These are phyloP conservation scores for Sebastes itinus DNA, from an alignment of 2,797 vertebrate genomes.

Conservation along the genomic window DNA sequence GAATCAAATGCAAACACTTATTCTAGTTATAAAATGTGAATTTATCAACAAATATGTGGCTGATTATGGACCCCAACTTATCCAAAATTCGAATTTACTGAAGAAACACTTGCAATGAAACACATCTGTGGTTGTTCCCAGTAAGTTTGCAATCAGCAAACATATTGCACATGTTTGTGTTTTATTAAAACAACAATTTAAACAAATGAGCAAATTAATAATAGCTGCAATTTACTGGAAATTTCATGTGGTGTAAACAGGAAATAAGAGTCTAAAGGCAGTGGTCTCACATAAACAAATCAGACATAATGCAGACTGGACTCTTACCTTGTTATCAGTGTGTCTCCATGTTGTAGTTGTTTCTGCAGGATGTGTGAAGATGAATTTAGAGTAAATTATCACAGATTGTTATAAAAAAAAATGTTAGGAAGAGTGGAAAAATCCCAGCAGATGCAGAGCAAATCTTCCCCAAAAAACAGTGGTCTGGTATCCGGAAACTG, in stretches of 20 bases:
- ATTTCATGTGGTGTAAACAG: slow-evolving; percentile 15
- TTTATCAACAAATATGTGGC: neutral
- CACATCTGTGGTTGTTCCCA: neutral
- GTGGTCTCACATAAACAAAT: neutral
- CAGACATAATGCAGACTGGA: neutral
- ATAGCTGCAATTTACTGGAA: neutral
- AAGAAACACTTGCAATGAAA: neutral
- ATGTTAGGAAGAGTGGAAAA: slow-evolving; percentile 29
- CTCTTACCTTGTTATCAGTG: slow-evolving; percentile 78
- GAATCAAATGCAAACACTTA: neutral
- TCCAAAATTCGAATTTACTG: neutral
- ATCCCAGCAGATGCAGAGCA: slow-evolving; percentile 56
- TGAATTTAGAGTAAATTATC: slow-evolving; percentile 6
- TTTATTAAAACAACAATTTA: neutral
- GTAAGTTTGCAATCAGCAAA: neutral
- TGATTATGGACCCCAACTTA: neutral
- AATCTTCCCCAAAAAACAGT: slow-evolving; percentile 53
- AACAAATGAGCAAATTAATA: neutral
- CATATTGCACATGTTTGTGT: slow-evolving; percentile 10
- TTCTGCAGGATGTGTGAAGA: slow-evolving; percentile 34
- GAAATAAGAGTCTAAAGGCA: slow-evolving; percentile 23
- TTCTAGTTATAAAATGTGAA: neutral
- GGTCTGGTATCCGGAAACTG: slow-evolving; percentile 79
- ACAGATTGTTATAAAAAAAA: slow-evolving; percentile 7
- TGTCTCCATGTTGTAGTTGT: slow-evolving; percentile 68